These are phyloP conservation scores for Todus mexicanus DNA, from an alignment of 2,797 vertebrate species.

Conservation along the genomic window DNA sequence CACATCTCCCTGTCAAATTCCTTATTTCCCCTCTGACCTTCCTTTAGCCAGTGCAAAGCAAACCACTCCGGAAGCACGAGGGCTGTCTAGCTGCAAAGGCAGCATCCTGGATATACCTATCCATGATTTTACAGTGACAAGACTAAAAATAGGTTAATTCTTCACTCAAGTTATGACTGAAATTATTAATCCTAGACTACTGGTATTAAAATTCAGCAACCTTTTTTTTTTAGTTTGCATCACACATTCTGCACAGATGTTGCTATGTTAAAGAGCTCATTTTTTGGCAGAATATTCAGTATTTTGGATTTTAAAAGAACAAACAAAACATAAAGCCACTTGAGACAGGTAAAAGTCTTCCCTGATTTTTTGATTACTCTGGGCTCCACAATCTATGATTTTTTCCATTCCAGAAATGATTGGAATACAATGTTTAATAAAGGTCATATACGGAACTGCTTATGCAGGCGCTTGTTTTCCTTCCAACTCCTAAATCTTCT, in stretches of 20 bases:
- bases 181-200: background rate
- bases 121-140: background rate
- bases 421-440: background rate
- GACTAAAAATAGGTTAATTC: background rate
- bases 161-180: background rate
- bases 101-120: background rate
- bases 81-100: background rate
- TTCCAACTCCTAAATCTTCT: background rate
- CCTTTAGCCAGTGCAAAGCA: background rate
- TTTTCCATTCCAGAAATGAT: background rate
- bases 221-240: background rate
- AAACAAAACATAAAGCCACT: background rate
- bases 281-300: background rate
- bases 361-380: background rate
- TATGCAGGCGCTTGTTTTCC: background rate
- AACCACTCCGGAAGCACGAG: background rate
- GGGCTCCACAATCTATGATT: background rate
- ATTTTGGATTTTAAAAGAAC: background rate
- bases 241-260: background rate
- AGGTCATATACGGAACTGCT: background rate
- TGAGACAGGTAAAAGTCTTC: background rate
- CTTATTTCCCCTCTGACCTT: slow-evolving; percentile 41
- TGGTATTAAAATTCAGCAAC: background rate
- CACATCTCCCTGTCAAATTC: slow-evolving; percentile 35
- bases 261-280: background rate